Base-by-base conservation (phyloP, 2,888 invertebrate species). In the Pimpla rufipes region DNA sequence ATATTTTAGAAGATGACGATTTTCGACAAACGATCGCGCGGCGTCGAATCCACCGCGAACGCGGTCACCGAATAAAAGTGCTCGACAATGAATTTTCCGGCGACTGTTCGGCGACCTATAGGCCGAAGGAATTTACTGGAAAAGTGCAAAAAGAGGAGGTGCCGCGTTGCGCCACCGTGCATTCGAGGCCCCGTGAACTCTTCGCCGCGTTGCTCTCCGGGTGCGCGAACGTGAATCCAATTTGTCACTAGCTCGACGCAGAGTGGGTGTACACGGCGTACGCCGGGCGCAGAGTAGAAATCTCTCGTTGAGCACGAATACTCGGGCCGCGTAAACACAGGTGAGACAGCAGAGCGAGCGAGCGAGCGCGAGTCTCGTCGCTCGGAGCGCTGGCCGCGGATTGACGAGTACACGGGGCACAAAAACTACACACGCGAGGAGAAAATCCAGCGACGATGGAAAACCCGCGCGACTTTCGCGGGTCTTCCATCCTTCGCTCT, bases 271-370 rank as follows among this genome's bases (percentile, higher is more conserved):
- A 40, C n/a, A 62, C 59, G 2, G 18, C 7, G 16, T 37, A 35
- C 35, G n/a, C 47, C 42, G 29, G 29, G 29, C 3, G 59, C n/a
- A 62, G 59, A 37, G 59, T 62, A 62, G 59, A 62, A 62, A 62
- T 40, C 59, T 62, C 59, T 62, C 37, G 59, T 62, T 62, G 35
- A 62, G 59, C 59, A 62, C 59, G 59, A 62, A 62, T 62, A 62
- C 59, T 62, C 37, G 59, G 18, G 37, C n/a, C 59, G 37, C 59
- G 59, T 62, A 62, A 62, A 62, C 59, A 62, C 16, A 62, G 59
- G 59, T 62, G 59, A 62, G 18, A 2, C 37, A 62, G n/a, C 37
- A 37, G 16, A n/a, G 37, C 0, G 37, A 40, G 5, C 59, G 10
- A 35, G 16, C 47, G n/a, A 47, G 47, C 4, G 59, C 37, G 37